These are phyloP conservation scores for Tenodera sinensis DNA, from an alignment of 2,888 invertebrate species.

Conservation along the genomic window DNA sequence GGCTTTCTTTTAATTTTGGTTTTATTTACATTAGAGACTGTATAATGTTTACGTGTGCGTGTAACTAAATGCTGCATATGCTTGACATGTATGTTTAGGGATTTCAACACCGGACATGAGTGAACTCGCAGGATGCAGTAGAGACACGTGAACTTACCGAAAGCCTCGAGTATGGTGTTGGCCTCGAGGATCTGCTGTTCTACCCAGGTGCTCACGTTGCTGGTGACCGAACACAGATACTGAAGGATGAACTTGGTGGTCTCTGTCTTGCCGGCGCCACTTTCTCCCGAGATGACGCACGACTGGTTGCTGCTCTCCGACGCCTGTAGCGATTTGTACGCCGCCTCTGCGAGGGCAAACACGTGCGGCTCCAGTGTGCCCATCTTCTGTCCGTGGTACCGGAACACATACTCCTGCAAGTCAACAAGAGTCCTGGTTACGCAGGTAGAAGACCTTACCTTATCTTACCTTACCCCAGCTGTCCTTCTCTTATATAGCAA, in stretches of 20 bases:
- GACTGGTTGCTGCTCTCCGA: constrained; percentile 63
- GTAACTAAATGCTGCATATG: too few relatives aligned
- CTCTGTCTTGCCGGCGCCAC: constrained; percentile 91
- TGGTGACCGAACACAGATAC: constrained; percentile 81
- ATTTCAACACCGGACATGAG: too few relatives aligned
- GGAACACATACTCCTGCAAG: constrained; percentile 73
- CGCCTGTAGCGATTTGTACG: constrained; percentile 71
- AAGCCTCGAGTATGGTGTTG: constrained; percentile 88
- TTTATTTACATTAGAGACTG: too few relatives aligned
- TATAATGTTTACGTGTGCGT: too few relatives aligned
- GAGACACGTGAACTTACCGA: constrained; percentile 58
- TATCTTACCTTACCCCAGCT: too few relatives aligned
- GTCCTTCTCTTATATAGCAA: too few relatives aligned
- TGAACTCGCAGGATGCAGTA: too few relatives aligned
- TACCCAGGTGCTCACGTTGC: constrained; percentile 85
- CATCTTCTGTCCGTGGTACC: constrained; percentile 79
- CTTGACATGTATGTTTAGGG: too few relatives aligned
- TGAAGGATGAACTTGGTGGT: constrained; percentile 89
- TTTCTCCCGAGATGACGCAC: constrained; percentile 88
- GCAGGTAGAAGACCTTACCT: too few relatives aligned
- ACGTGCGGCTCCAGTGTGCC: constrained; percentile 82
- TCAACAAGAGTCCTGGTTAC: not conserved
- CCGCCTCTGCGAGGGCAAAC: constrained; percentile 86
- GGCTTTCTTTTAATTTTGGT: too few relatives aligned
- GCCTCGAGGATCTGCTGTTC: constrained; percentile 93